These are phyloP conservation scores for Xylophagus ater DNA, from an alignment of 2,888 invertebrate species.

Conservation along the genomic window DNA sequence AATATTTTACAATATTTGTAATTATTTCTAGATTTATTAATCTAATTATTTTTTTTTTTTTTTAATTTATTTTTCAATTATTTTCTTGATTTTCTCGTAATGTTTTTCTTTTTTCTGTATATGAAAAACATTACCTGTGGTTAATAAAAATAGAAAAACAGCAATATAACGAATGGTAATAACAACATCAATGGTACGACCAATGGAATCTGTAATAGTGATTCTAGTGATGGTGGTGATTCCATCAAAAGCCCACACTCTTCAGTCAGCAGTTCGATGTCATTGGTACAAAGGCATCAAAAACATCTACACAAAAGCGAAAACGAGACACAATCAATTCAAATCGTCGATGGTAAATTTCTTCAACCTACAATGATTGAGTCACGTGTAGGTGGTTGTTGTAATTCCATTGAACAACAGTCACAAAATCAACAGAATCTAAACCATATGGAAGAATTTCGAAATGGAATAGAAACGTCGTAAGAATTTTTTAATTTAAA, in stretches of 20 bases:
- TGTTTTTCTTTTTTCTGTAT: not conserved
- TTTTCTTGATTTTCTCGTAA: not conserved
- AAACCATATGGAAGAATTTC: constrained; percentile 19
- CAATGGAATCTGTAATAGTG: too few relatives aligned
- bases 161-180: constrained; percentile 7
- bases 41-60: not conserved
- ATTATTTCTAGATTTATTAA: too few relatives aligned
- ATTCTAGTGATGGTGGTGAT: not conserved
- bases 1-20: too few relatives aligned
- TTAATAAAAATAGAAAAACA: constrained; percentile 33
- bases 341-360: constrained; percentile 5
- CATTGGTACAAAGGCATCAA: constrained; percentile 7
- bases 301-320: constrained; percentile 18
- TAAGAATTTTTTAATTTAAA: not conserved
- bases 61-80: not conserved
- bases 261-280: constrained; percentile 1
- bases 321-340: constrained; percentile 22
- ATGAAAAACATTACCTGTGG: too few relatives aligned
- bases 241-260: constrained; percentile 15
- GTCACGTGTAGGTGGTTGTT: not conserved
- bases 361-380: constrained; percentile 1
- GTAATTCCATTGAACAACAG: constrained; percentile 1
- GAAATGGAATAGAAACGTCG: constrained; percentile 8
- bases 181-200: not conserved
- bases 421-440: constrained; percentile 4